These are phyloP conservation scores for Amblyjoppa proteus DNA, from an alignment of 2,888 invertebrate species.

Conservation along the genomic window DNA sequence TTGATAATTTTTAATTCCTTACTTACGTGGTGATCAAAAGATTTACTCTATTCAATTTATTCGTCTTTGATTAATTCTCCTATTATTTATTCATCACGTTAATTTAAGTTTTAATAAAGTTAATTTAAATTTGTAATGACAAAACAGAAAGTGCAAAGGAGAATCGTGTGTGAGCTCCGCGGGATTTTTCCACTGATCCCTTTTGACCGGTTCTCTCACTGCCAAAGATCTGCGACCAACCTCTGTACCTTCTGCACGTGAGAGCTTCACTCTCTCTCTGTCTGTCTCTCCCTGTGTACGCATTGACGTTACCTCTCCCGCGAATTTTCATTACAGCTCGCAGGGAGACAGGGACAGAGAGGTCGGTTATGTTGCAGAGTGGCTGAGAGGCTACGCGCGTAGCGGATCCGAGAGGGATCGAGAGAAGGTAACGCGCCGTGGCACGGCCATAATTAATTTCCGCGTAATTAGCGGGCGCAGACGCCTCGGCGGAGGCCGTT, in stretches of 20 bases:
- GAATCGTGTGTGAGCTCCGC: constrained; percentile 16
- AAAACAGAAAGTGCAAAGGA: neutral
- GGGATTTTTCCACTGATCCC: constrained; percentile 16
- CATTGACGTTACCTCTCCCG: constrained; percentile 14
- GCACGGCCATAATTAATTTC: constrained; percentile 80
- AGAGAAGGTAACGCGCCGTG: constrained; percentile 71
- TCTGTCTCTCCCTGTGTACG: neutral
- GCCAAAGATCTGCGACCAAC: neutral
- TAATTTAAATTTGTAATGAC: neutral
- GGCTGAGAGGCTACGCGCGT: constrained; percentile 21
- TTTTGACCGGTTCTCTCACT: neutral
- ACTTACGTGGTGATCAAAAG: neutral
- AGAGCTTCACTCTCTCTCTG: constrained; percentile 13
- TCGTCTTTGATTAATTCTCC: neutral
- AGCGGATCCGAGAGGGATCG: constrained; percentile 47
- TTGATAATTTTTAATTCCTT: too few species aligned
- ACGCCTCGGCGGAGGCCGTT: constrained; percentile 75
- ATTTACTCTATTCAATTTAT: neutral
- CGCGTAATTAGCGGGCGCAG: constrained; percentile 78
- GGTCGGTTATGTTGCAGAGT: constrained; percentile 23
- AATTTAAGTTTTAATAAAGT: neutral
- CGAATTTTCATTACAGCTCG: constrained; percentile 43
- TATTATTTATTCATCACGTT: neutral
- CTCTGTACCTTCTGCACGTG: constrained; percentile 10
- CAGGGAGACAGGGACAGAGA: constrained; percentile 26